These are phyloP conservation scores for Uria lomvia DNA, from an alignment of 2,113 vertebrate species.

Conservation along the genomic window DNA sequence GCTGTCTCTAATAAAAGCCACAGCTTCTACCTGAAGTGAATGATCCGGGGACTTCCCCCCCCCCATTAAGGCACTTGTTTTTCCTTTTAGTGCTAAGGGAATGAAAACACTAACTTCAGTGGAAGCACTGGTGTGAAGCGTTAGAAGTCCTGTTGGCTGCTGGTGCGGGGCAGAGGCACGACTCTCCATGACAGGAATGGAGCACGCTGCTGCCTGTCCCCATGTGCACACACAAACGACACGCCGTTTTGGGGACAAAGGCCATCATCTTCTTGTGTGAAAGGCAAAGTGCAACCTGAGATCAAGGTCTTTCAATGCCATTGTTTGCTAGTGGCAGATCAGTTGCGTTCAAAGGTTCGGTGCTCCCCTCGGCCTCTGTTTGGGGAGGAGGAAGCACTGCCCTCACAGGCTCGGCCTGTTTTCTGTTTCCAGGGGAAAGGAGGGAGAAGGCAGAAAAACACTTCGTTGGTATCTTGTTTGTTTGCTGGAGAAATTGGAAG, in stretches of 20 bases:
- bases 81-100: background rate
- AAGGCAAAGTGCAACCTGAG: background rate
- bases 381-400: background rate
- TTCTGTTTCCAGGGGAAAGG: background rate
- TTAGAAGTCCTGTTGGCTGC: fast-evolving
- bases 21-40: background rate
- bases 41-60: background rate
- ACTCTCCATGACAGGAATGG: fast-evolving
- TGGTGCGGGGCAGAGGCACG: background rate
- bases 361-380: fast-evolving
- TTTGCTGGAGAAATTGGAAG: background rate
- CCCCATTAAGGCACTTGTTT: background rate
- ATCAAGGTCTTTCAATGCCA: background rate
- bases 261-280: fast-evolving
- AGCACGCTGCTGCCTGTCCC: fast-evolving
- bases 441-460: background rate
- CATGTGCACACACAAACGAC: too few species aligned
- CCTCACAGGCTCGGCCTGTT: background rate
- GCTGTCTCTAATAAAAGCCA: background rate
- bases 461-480: background rate
- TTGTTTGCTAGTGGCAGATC: background rate
- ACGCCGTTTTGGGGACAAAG: background rate
- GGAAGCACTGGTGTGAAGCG: fast-evolving
- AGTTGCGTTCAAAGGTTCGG: background rate
- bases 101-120: fast-evolving